Evolutionary conservation across 2,888 invertebrate species (phyloP), one percentile per base, ranked within the genome.

Genomic region (Drosophila infuscata): DNA sequence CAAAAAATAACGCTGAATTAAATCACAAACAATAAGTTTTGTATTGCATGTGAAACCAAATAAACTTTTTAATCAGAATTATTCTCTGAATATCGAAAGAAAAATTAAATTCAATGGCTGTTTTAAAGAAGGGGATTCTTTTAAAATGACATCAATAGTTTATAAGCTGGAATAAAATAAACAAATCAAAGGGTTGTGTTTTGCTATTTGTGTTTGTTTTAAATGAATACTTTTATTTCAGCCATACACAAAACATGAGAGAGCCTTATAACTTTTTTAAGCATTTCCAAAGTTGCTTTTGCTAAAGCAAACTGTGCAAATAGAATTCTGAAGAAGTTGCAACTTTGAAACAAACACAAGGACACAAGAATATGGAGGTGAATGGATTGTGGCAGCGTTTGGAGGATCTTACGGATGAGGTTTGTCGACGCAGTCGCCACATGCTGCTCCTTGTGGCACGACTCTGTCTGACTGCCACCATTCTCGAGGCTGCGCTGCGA

Each of bases 391-490:
- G 70, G 62, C 30, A 56, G n/a, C 36, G 33, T 2, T 25, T 58
- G 46, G 54, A 70, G 46, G 67, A 66, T 29, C 25, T 64, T 8
- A 56, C 41, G 1, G 67, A 56, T 35, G 60, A 48, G 66, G 49
- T 74, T 52, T 49, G 49, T 33, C 33, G 60, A 2, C 64, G 52
- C 4, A 43, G 59, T 17, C 65, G 59, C 5, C 70, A n/a, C 5
- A 15, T 73, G 36, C 48, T 78, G 57, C 79, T 70, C 17, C 20
- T 38, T 33, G 76, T 73, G 58, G 77, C 83, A 20, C 35, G 75
- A 2, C 56, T 77, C 38, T 68, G 65, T 8, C 63, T 70, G 41
- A 65, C 62, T 46, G 74, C 81, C 59, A 82, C 74, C 20, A 75
- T 75, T 52, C 41, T 75, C 3, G 73, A 73, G 51, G 69, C 65